Evolutionary conservation across 1,140 invertebrate species (phyloP).

Genomic region (Pseudomyrmex cubaensis): DNA sequence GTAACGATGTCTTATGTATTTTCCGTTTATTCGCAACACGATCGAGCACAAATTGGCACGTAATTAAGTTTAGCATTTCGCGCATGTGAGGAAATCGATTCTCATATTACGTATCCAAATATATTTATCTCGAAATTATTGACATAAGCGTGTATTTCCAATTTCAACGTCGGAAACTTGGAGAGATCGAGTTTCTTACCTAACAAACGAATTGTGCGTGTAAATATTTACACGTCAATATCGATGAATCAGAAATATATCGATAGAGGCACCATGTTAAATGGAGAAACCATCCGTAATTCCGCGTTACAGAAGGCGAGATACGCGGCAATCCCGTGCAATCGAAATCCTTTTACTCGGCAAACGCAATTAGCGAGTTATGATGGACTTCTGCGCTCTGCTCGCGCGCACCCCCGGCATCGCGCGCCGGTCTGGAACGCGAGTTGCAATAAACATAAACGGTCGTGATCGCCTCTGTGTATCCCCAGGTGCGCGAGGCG

Average conservation of each 20-base stretch:
- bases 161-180: conserved; percentile 3
- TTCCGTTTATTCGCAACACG: conserved; percentile 31
- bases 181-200: neutral
- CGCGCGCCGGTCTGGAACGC: conserved; percentile 10
- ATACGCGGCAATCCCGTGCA: neutral
- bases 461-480: conserved; percentile 4
- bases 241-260: neutral
- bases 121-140: conserved; percentile 12
- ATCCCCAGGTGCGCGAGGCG: neutral
- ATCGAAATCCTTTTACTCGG: neutral
- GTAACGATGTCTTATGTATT: conserved; percentile 25
- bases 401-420: neutral
- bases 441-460: conserved; percentile 23
- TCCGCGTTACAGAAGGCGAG: too few species aligned
- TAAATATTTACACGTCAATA: neutral
- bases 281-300: neutral
- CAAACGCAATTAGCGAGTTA: neutral
- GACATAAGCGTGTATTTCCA: neutral
- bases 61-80: conserved; percentile 47
- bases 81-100: neutral
- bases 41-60: conserved; percentile 12
- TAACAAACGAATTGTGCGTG: neutral
- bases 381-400: neutral
- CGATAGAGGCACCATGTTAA: neutral
- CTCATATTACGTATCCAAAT: neutral